Evolutionary conservation across 2,113 vertebrate species (phyloP), one percentile per base, ranked within the genome.

Genomic region (Nothocercus nigrocapillus): DNA sequence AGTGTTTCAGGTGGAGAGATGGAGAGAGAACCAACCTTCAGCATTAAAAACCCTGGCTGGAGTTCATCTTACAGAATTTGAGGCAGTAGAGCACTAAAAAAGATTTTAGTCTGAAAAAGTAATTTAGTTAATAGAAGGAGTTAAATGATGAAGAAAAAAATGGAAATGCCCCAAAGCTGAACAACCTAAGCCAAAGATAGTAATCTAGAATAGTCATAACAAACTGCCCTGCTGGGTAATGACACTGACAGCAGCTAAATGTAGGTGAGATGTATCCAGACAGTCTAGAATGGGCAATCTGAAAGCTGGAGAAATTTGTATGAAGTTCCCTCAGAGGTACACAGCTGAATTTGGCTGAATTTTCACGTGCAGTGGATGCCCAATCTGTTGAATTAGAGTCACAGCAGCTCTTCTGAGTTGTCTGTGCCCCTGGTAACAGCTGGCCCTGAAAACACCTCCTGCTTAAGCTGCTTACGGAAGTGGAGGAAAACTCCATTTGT

Each of bases 351-450:
- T 28, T 56, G 49, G 18, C 42, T 92, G 17, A 64, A 64, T 36
- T 70, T 81, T 84, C 3, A 1, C 53, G 7, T 75, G 51, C 5
- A 74, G 14, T 54, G 47, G 73, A 18, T 51, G 42, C 30, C 68
- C 22, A 56, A 12, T 59, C 6, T 12, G 36, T 40, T 63, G 54
- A 78, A 80, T 73, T 61, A 80, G 61, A 24, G 18, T 27, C 19
- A 68, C 15, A 28, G 19, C 40, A 74, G 53, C 40, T 83, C 54
- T 63, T 62, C 34, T 53, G 53, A 24, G 56, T 78, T 44, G 15
- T 49, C n/a, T 67, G 49, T 61, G 12, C 1, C 4, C 8, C 45
- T 25, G 1, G 0, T 56, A 36, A 78, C n/a, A 49, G 0, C 15
- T 1, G 0, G 59, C n/a, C 64, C 53, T 44, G 53, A 40, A 82